phyloP scores from a whole-genome alignment of 2,797 vertebrate genomes.

The Chiroxiphia lanceolata region DNA sequence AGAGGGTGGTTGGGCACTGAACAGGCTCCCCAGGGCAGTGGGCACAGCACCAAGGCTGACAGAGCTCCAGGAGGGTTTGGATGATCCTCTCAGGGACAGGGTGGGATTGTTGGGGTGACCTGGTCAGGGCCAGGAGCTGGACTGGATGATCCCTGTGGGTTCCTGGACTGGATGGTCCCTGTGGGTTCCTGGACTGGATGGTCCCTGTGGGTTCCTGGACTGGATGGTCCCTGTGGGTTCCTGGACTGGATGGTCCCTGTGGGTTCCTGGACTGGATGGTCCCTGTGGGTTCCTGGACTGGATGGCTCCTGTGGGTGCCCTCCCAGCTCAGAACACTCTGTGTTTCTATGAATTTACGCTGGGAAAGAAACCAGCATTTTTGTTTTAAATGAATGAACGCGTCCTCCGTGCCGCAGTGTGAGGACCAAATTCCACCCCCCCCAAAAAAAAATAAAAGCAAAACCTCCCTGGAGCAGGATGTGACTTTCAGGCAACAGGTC shows the following conservation, averaged over 20 bases:
- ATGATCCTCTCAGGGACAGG: rapidly evolving
- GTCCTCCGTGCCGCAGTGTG: rapidly evolving
- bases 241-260: too few species aligned
- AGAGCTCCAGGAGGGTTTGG: neutral
- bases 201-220: too few species aligned
- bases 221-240: too few species aligned
- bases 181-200: too few species aligned
- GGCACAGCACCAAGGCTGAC: neutral
- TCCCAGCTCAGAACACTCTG: rapidly evolving
- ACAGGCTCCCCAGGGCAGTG: neutral
- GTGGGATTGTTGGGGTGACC: neutral
- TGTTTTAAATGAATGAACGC: neutral
- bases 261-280: too few species aligned
- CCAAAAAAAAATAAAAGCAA: neutral
- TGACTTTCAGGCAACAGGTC: neutral
- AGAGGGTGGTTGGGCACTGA: neutral
- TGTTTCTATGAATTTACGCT: rapidly evolving
- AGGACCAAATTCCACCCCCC: neutral
- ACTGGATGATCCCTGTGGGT: rapidly evolving
- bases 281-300: too few species aligned
- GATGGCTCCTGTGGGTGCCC: too few species aligned
- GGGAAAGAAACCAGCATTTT: neutral
- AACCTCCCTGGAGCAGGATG: neutral
- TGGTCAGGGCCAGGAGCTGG: neutral
- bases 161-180: too few species aligned